Evolutionary conservation across 2,888 invertebrate genomes (phyloP).

Genomic region (Calephelis perditalis): DNA sequence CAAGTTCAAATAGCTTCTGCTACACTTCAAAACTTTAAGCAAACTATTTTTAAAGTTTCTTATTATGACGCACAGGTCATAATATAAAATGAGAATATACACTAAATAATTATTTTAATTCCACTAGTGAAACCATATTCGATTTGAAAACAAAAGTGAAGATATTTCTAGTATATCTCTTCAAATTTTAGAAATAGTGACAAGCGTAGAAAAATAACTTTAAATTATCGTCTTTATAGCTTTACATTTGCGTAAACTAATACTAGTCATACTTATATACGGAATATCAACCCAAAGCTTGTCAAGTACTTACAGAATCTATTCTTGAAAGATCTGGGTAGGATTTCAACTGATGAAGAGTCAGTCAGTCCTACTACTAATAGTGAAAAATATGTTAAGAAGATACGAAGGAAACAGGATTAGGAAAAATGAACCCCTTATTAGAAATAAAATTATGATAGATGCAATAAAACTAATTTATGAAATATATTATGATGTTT

Average conservation of each 20-base stretch:
- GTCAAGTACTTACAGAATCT: too few species aligned
- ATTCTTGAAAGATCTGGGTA: too few species aligned
- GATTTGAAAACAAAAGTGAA: conserved; percentile 32
- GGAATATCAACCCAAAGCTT: not conserved
- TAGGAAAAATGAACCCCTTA: too few species aligned
- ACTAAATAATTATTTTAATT: conserved; percentile 29
- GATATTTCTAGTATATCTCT: conserved; percentile 31
- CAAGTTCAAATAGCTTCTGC: conserved; percentile 35
- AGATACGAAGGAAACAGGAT: too few species aligned
- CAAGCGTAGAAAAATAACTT: conserved; percentile 29
- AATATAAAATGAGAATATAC: conserved; percentile 28
- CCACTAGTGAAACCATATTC: conserved; percentile 26
- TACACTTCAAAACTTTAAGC: conserved; percentile 32
- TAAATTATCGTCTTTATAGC: conserved; percentile 29
- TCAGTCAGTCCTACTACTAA: too few species aligned
- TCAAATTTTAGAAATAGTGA: conserved; percentile 30
- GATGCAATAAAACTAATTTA: too few species aligned
- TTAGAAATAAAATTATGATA: too few species aligned
- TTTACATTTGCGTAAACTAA: conserved; percentile 26
- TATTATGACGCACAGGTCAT: conserved; percentile 26
- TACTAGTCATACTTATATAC: conserved; percentile 19
- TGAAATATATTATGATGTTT: conserved; percentile 31
- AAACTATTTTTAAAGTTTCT: conserved; percentile 21
- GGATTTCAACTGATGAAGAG: too few species aligned
- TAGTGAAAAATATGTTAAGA: too few species aligned